phyloP scores from a whole-genome alignment of 2,113 vertebrate species.

The Seriola quinqueradiata region DNA sequence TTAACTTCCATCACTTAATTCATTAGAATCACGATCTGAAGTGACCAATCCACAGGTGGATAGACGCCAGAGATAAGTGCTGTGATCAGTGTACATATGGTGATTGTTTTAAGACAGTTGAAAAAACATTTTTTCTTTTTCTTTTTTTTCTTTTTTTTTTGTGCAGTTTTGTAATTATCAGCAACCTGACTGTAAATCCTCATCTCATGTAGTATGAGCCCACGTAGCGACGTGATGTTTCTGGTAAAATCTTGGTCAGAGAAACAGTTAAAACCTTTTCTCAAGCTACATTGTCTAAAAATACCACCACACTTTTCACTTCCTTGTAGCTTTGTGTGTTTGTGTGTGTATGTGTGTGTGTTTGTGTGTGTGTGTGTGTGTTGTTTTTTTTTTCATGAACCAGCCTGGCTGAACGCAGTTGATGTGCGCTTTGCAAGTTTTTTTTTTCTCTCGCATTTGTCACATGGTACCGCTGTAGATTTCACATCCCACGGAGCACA shows the following conservation, averaged over 20 bases:
- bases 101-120: too few species aligned
- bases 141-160: too few species aligned
- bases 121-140: too few species aligned
- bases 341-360: too few species aligned
- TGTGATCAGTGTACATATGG: too few species aligned
- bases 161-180: too few species aligned
- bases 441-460: constrained; percentile 25
- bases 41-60: too few species aligned
- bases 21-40: too few species aligned
- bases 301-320: constrained; percentile 36
- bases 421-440: constrained; percentile 12
- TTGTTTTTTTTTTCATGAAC: not conserved
- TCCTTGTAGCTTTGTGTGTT: not conserved
- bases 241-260: not conserved
- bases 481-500: constrained; percentile 26
- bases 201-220: not conserved
- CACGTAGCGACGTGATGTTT: not conserved
- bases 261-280: not conserved
- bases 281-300: constrained; percentile 28
- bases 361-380: not conserved
- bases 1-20: too few species aligned
- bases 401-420: not conserved
- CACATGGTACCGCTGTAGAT: constrained; percentile 23
- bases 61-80: too few species aligned
- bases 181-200: too few species aligned